Percentiles rank a stretch among this genome's conserved stretches.
Evolutionary conservation across 1,140 invertebrate genomes (phyloP).

Genomic region (Drosophila truncata): DNA sequence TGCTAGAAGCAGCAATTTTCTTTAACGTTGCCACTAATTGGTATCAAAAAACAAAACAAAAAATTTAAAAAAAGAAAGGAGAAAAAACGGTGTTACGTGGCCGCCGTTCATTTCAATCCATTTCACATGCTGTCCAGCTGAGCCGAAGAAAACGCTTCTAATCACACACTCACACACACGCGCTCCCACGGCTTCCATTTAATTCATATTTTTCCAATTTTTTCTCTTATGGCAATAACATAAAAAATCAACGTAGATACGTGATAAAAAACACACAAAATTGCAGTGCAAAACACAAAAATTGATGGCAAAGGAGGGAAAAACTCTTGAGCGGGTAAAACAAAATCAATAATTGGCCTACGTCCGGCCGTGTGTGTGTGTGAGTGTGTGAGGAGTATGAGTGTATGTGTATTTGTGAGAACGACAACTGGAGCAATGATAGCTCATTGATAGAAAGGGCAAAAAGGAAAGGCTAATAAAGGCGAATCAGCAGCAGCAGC

Average conservation of each 20-base stretch:
- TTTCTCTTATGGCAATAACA: background rate
- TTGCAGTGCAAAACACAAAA: constrained; percentile 17
- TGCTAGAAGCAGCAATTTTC: constrained; percentile 28
- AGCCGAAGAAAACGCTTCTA: constrained; percentile 25
- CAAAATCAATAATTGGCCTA: constrained; percentile 79
- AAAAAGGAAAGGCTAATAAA: constrained; percentile 13
- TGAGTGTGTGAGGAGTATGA: constrained; percentile 26
- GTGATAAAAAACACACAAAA: constrained; percentile 20
- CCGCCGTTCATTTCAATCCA: constrained; percentile 24
- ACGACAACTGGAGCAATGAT: constrained; percentile 63
- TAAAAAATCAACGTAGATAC: constrained; percentile 1
- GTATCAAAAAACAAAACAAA: constrained; percentile 15
- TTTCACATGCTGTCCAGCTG: constrained; percentile 12
- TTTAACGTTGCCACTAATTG: constrained; percentile 60
- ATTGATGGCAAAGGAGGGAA: background rate
- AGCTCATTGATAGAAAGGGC: constrained; percentile 51
- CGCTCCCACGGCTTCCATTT: constrained; percentile 3
- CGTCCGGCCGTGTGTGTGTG: constrained; percentile 44
- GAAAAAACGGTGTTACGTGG: constrained; percentile 45
- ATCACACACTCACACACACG: constrained; percentile 8
- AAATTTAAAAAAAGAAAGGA: constrained; percentile 13
- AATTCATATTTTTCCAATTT: background rate
- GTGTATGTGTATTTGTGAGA: constrained; percentile 24
- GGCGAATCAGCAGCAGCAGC: constrained; percentile 4
- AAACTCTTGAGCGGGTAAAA: constrained; percentile 38